Percentiles rank a stretch among this genome's conserved stretches.
Evolutionary conservation across 2,113 vertebrate species (phyloP).

Genomic region (Accipiter cooperii): DNA sequence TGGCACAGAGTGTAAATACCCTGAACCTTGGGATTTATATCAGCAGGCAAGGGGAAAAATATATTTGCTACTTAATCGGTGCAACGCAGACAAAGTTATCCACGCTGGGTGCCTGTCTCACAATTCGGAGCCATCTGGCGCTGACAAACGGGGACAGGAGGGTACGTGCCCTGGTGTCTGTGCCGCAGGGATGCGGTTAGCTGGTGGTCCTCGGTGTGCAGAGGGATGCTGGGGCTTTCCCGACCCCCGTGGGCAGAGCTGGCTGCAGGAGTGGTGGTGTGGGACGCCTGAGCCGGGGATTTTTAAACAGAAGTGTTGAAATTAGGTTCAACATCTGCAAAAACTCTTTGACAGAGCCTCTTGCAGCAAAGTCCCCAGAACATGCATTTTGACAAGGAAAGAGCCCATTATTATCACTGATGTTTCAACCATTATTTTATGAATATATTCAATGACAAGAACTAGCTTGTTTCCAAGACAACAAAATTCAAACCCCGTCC

Average conservation of each 20-base stretch:
- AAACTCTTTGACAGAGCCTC: slow-evolving; percentile 29
- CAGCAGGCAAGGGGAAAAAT: background rate
- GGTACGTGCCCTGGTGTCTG: background rate
- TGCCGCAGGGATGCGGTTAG: background rate
- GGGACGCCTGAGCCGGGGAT: background rate
- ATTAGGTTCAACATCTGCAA: slow-evolving; percentile 6
- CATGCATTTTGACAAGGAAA: slow-evolving; percentile 52
- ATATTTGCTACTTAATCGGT: background rate
- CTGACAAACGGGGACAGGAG: background rate
- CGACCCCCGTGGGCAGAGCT: fast-evolving
- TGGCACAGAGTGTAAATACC: background rate
- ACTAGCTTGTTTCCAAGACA: slow-evolving; percentile 78
- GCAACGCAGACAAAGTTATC: background rate
- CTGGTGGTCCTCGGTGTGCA: fast-evolving
- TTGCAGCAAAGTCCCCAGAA: slow-evolving; percentile 48
- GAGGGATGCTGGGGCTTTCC: background rate
- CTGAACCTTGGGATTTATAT: background rate
- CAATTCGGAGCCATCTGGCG: background rate
- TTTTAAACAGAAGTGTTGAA: background rate
- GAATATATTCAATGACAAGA: slow-evolving; percentile 69
- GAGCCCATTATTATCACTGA: slow-evolving; percentile 58
- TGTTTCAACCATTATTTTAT: slow-evolving; percentile 64
- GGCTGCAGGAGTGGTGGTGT: fast-evolving
- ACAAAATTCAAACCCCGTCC: slow-evolving; percentile 70
- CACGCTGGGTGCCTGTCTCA: background rate